phyloP scores from a whole-genome alignment of 2,797 vertebrate species.

The Sebastes oblongus region DNA sequence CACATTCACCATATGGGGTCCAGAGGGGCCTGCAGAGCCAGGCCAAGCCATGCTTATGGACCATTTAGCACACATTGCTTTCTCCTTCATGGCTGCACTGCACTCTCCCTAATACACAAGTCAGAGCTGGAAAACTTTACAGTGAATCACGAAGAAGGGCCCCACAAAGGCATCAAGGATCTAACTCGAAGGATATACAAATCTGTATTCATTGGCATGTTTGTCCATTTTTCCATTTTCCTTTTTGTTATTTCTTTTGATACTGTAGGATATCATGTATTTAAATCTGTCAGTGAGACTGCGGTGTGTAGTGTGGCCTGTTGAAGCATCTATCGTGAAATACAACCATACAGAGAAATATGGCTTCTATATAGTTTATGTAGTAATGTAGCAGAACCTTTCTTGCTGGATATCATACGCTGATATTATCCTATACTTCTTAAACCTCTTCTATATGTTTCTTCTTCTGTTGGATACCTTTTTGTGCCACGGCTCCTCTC shows the following conservation, averaged over 20 bases:
- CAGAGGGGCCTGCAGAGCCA: constrained; percentile 57
- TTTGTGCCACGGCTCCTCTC: background rate
- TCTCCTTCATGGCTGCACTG: constrained; percentile 65
- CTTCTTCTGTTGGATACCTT: background rate
- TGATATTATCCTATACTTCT: background rate
- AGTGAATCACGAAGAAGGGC: constrained; percentile 43
- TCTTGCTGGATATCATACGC: background rate
- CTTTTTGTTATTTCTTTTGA: constrained; percentile 30
- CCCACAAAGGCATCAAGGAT: constrained; percentile 23
- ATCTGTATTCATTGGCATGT: constrained; percentile 56
- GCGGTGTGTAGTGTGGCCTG: background rate
- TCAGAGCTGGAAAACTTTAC: constrained; percentile 62
- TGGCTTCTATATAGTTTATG: background rate
- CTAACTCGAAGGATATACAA: constrained; percentile 25
- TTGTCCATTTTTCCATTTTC: constrained; percentile 26
- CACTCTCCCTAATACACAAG: constrained; percentile 32
- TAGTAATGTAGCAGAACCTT: background rate
- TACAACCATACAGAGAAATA: constrained; percentile 12
- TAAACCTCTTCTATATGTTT: background rate
- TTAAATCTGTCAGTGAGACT: constrained; percentile 32
- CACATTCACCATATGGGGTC: constrained; percentile 67
- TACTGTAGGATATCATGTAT: constrained; percentile 18
- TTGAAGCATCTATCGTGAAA: constrained; percentile 18
- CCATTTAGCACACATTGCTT: constrained; percentile 76
- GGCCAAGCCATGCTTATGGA: constrained; percentile 65